Evolutionary conservation across 37 sponge, comb jelly and placozoan genomes (phyloP), one percentile per base, ranked within the genome.

Genomic region (Axinella damicornis): DNA sequence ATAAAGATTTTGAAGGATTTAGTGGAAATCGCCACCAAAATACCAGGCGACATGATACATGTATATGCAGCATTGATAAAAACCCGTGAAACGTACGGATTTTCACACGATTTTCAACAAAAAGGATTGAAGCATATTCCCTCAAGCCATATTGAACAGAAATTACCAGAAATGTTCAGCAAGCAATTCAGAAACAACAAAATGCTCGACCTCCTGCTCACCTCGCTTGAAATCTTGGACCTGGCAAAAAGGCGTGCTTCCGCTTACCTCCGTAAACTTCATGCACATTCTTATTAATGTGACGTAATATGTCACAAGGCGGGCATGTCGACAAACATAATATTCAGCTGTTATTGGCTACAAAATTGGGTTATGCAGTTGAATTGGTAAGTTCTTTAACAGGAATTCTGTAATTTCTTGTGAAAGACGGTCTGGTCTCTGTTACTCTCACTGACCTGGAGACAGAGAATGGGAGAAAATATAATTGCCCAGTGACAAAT

Each of bases 371-470:
- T 46, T 12, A 12, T 46, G 46, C 46, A 46, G 9, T 46, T 34
- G 18, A 34, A 2, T 18, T 35, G 9, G n/a, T 35, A 71, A 60
- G 41, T 69, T 56, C 22, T 87, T 53, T 21, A 73, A 37, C 53
- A 88, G 37, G 36, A 82, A 82, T 25, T 53, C 40, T 11, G 82
- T 15, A 0, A 88, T 37, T 28, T 69, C 71, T 46, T 81, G 25
- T 14, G 65, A 76, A 60, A 88, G 83, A n/a, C n/a, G n/a, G n/a
- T n/a, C 39, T 30, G 12, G 12, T 88, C 83, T 39, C 88, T 66
- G 68, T 88, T 88, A 36, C 31, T 39, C 61, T 81, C 88, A 39
- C 46, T 88, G n/a, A 82, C 88, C 88, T 88, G 69, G 0, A 69
- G 20, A 46, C 46, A 46, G 46, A 46, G 46, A 46, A 12, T 46